These are phyloP conservation scores for Amazona guildingii DNA, from an alignment of 2,113 vertebrate genomes.

Conservation along the genomic window DNA sequence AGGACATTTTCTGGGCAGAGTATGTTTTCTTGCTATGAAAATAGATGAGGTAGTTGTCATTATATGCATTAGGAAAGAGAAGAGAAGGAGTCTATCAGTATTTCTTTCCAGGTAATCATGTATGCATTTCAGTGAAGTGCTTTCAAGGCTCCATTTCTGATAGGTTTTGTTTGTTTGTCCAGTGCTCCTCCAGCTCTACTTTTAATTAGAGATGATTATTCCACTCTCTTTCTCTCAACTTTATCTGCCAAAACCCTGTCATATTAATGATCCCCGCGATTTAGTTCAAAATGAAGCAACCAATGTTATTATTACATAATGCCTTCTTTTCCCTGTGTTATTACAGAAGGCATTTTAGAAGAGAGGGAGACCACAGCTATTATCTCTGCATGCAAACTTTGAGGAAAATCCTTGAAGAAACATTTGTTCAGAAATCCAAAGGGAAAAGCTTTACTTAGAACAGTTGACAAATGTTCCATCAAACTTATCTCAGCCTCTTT, in stretches of 20 bases:
- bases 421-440: not conserved
- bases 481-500: not conserved
- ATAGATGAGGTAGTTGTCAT: not conserved
- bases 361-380: not conserved
- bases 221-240: not conserved
- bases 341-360: not conserved
- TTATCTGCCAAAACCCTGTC: not conserved
- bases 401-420: not conserved
- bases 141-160: not conserved
- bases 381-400: not conserved
- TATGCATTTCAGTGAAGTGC: not conserved
- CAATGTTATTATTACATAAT: not conserved
- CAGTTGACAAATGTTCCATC: not conserved
- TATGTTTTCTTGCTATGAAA: not conserved
- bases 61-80: not conserved
- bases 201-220: conserved; percentile 4
- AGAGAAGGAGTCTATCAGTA: not conserved
- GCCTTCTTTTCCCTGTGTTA: not conserved
- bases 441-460: not conserved
- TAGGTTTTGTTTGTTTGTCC: not conserved
- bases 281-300: not conserved
- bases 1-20: not conserved
- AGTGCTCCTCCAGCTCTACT: not conserved
- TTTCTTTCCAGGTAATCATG: not conserved
- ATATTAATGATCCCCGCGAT: not conserved